These are phyloP conservation scores for Drosophila limbata DNA, from an alignment of 2,888 invertebrate genomes.

Conservation along the genomic window DNA sequence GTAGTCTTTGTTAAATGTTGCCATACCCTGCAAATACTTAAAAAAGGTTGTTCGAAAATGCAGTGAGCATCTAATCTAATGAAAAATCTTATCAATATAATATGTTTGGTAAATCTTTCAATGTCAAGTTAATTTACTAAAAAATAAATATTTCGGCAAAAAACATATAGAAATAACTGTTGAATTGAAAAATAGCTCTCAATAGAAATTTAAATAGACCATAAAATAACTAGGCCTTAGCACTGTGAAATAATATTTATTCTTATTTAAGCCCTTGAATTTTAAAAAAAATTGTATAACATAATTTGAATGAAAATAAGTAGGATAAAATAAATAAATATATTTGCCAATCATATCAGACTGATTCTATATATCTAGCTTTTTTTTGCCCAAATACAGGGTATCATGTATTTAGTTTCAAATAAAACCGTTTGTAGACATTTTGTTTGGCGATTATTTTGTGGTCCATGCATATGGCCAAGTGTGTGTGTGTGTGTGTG, in stretches of 20 bases:
- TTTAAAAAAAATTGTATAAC: no score
- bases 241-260: no score
- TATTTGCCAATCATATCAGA: background rate
- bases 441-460: conserved; percentile 34
- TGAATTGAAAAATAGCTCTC: no score
- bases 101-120: no score
- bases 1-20: conserved; percentile 19
- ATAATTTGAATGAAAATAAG: no score
- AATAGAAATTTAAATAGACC: no score
- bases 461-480: conserved; percentile 17
- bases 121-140: no score
- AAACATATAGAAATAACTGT: no score
- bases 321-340: background rate
- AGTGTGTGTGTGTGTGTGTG: conserved; percentile 15
- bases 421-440: background rate
- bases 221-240: no score
- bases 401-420: background rate
- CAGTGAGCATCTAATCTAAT: no score
- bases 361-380: background rate
- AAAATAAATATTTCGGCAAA: background rate
- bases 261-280: no score
- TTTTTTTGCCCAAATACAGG: background rate
- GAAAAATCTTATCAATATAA: no score
- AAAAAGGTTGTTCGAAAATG: background rate
- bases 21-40: conserved; percentile 43